phyloP scores from a whole-genome alignment of 1,140 invertebrate genomes.

The Aphidius ervi region DNA sequence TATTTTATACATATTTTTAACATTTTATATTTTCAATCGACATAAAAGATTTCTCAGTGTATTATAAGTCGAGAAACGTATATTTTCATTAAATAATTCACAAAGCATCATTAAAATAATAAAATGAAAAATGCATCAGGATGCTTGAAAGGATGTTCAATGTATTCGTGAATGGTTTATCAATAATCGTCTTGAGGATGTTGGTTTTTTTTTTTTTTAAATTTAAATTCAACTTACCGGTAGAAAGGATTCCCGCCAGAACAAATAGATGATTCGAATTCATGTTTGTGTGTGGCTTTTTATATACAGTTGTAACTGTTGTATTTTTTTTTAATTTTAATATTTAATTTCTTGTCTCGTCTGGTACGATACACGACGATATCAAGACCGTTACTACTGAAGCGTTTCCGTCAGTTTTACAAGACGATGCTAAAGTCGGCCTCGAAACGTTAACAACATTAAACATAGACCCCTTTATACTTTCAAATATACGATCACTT shows the following conservation, averaged over 20 bases:
- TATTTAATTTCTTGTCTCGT: conserved; percentile 20
- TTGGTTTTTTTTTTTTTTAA: too few species aligned
- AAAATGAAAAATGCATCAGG: too few species aligned
- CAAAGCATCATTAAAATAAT: too few species aligned
- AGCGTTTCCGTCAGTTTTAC: conserved; percentile 27
- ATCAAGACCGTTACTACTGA: conserved; percentile 46
- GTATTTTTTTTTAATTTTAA: too few species aligned
- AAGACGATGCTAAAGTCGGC: conserved; percentile 28
- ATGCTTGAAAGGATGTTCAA: not conserved
- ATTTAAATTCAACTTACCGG: conserved; percentile 30
- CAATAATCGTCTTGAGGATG: too few species aligned
- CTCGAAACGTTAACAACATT: conserved; percentile 24
- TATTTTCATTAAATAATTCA: too few species aligned
- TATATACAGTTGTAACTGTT: conserved; percentile 16
- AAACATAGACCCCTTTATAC: conserved; percentile 3
- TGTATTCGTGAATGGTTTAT: not conserved
- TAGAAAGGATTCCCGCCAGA: conserved; percentile 33
- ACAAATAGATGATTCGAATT: conserved; percentile 32
- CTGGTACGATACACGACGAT: conserved; percentile 27
- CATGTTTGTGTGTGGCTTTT: conserved; percentile 39
- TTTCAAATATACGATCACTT: conserved; percentile 9
- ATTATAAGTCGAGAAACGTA: too few species aligned
- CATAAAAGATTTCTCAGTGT: too few species aligned
- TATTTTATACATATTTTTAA: too few species aligned
- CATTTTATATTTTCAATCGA: too few species aligned